Base-by-base conservation (phyloP, 2,888 invertebrate species). In the Rutpela maculata region DNA sequence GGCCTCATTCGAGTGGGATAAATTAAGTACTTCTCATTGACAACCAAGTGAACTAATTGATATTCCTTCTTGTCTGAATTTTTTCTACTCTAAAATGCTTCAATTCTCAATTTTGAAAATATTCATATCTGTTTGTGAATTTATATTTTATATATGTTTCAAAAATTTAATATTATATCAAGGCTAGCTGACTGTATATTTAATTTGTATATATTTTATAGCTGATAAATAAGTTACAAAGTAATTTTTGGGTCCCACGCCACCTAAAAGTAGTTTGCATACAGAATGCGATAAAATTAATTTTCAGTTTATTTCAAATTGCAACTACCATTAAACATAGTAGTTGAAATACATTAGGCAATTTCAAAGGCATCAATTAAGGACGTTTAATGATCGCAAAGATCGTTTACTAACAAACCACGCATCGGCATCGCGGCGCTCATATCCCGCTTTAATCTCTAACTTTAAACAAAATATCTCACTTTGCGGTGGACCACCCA, bases 401-500 rank as follows among this genome's bases (percentile, higher is more conserved):
- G 55, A 43, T 35, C 60, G 43, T 70, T 70, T 70, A 70, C 70
- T 70, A 70, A 70, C 70, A 70, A 70, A 70, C 70, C 70, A 50
- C 70, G 70, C 70, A 60, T 74, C 65, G 74, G 65, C 74, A 67
- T 74, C 74, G 74, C 74, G 74, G 66, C 67, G 65, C 74, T 65
- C 74, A 59, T 59, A 35, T 26, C 35, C 74, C 65, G 74, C 82
- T 82, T 82, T 79, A 80, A 82, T 80, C 80, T 80, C 75, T 62
- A 65, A 80, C 80, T 82, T 82, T 81, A 82, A 82, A 82, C 82
- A 82, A 80, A 82, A 82, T 82, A 79, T 80, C 81, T 80, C 81
- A 81, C 81, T 82, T 80, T 81, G 81, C 79, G 81, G 81, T 80
- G 75, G 82, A 75, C 82, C 82, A 81, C 82, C 82, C 82, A 82